phyloP scores from a whole-genome alignment of 2,888 invertebrate species.

The Phasia obesa region DNA sequence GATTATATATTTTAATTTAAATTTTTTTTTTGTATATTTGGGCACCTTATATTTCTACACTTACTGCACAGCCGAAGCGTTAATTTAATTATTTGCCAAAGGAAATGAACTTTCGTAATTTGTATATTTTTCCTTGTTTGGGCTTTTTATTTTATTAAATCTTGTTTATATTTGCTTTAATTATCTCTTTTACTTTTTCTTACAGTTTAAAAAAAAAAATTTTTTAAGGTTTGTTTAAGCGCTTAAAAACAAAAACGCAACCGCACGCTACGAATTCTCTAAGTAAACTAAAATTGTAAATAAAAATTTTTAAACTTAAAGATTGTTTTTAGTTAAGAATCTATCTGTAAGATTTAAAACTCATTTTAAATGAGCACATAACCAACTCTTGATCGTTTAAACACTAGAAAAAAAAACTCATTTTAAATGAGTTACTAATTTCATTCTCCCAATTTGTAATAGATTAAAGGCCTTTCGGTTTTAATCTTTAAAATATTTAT shows the following conservation, averaged over 20 bases:
- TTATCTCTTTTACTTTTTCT: conserved; percentile 25
- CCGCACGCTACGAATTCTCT: conserved; percentile 55
- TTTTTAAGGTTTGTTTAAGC: conserved; percentile 2
- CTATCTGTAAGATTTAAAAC: conserved; percentile 35
- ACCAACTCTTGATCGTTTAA: conserved; percentile 26
- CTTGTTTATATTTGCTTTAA: conserved; percentile 23
- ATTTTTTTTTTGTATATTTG: not conserved
- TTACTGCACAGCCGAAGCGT: conserved; percentile 7
- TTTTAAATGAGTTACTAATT: conserved; percentile 35
- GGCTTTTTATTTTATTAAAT: conserved; percentile 30
- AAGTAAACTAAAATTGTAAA: conserved; percentile 52
- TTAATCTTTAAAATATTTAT: conserved; percentile 23
- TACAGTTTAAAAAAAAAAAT: conserved; percentile 1
- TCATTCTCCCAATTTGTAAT: conserved; percentile 47
- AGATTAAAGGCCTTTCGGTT: conserved; percentile 51
- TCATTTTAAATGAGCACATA: conserved; percentile 45
- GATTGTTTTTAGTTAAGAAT: conserved; percentile 29
- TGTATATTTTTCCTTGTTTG: conserved; percentile 16
- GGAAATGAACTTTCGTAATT: conserved; percentile 40
- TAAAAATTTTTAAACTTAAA: conserved; percentile 10
- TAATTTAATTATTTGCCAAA: conserved; percentile 10
- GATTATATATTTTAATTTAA: conserved; percentile 42
- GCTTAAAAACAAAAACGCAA: conserved; percentile 20
- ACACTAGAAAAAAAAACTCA: conserved; percentile 26
- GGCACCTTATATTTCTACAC: not conserved